Conservation (phyloP, 2,113 vertebrate species). For the Callocephalon fimbriatum region DNA sequence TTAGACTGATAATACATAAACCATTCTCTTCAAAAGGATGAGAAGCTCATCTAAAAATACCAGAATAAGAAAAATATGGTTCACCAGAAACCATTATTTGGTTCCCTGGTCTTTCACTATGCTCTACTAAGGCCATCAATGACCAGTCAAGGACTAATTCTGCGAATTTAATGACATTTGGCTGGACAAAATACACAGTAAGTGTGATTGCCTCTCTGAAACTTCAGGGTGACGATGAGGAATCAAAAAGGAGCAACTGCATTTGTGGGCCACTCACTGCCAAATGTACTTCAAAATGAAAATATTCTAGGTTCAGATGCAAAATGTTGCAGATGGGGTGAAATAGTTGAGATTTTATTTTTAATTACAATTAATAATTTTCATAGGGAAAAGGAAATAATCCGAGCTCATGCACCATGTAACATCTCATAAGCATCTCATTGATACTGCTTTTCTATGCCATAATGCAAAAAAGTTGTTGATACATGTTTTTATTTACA, state of each 20-base stretch:
- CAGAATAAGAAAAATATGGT: neutral
- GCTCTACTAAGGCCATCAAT: neutral
- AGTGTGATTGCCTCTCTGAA: neutral
- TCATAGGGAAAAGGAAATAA: neutral
- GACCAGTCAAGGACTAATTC: neutral
- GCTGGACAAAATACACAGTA: neutral
- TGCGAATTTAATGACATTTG: neutral
- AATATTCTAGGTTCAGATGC: neutral
- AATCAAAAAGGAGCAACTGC: neutral
- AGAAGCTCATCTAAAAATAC: neutral
- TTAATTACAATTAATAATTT: neutral
- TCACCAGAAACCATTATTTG: neutral
- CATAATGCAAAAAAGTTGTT: neutral
- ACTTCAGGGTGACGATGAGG: neutral
- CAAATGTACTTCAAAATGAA: slow-evolving; percentile 6
- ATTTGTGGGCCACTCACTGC: neutral
- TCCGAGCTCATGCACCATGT: neutral
- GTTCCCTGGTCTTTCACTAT: neutral
- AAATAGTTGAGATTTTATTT: neutral
- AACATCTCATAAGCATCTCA: neutral
- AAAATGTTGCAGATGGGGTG: neutral
- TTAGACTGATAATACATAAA: neutral
- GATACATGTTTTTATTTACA: neutral
- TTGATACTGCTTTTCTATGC: neutral
- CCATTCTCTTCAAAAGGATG: neutral